Percentiles rank a stretch among this genome's conserved stretches.
phyloP scores from a whole-genome alignment of 2,797 vertebrate genomes.

The Xenentodon cancila region DNA sequence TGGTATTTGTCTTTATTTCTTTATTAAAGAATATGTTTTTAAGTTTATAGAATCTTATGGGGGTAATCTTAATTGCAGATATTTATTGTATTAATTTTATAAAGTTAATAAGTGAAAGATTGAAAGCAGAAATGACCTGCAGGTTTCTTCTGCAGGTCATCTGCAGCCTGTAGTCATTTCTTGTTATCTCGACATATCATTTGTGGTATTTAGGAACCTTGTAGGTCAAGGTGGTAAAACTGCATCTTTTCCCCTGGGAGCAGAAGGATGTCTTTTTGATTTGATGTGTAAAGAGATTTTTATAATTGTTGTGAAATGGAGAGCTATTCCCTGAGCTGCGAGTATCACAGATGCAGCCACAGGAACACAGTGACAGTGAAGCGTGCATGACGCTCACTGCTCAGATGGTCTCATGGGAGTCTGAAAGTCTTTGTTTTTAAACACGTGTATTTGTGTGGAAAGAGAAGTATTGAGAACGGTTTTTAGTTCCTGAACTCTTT shows the following conservation, averaged over 20 bases:
- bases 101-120: not conserved
- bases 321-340: slow-evolving; percentile 32
- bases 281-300: slow-evolving; percentile 26
- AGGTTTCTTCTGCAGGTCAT: slow-evolving; percentile 1
- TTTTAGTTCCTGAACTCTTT: slow-evolving; percentile 5
- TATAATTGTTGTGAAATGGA: slow-evolving; percentile 71
- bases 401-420: slow-evolving; percentile 25
- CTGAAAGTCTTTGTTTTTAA: slow-evolving; percentile 4
- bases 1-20: too few species aligned
- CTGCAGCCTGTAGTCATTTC: slow-evolving; percentile 10
- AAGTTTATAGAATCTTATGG: too few species aligned
- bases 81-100: too few species aligned
- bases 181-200: slow-evolving; percentile 29
- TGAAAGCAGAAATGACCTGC: not conserved
- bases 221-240: slow-evolving; percentile 8
- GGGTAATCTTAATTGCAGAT: too few species aligned
- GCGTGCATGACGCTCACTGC: slow-evolving; percentile 10
- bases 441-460: slow-evolving; percentile 8
- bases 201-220: slow-evolving; percentile 28
- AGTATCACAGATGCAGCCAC: slow-evolving; percentile 19
- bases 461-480: not conserved
- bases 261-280: slow-evolving; percentile 5
- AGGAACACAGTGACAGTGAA: slow-evolving; percentile 34
- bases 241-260: slow-evolving; percentile 10
- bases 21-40: too few species aligned